Conservation (phyloP, 2,888 invertebrate species). For the Drosophila paranaensis region DNA sequence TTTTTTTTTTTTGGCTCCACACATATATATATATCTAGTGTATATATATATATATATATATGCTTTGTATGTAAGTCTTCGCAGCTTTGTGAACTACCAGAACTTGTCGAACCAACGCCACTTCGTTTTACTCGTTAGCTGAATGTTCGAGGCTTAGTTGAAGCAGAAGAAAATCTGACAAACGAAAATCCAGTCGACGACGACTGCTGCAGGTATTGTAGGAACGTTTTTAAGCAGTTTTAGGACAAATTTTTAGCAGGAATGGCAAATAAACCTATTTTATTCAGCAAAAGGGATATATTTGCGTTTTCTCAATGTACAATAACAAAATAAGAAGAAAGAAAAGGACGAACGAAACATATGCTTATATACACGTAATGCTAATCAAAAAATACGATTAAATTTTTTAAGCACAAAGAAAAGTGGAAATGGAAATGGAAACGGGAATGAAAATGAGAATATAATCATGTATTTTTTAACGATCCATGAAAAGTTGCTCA, state of each 20-base stretch:
- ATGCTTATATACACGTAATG: conserved; percentile 18
- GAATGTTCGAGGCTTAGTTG: not conserved
- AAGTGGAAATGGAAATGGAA: conserved; percentile 3
- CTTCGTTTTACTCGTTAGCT: conserved; percentile 40
- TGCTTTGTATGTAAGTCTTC: conserved; percentile 21
- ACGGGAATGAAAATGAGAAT: not conserved
- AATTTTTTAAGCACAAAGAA: conserved; percentile 16
- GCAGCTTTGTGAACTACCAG: conserved; percentile 18
- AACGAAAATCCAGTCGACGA: not conserved
- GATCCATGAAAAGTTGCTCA: conserved; percentile 31
- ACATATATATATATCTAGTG: not conserved
- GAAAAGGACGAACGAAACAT: not conserved
- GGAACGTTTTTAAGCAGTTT: conserved; percentile 26
- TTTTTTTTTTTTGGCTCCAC: conserved; percentile 5
- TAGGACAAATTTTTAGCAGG: conserved; percentile 26
- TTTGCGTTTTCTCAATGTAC: conserved; percentile 29
- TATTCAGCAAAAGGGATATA: conserved; percentile 10
- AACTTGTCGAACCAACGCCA: conserved; percentile 34
- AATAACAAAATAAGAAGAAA: not conserved
- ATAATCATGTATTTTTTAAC: conserved; percentile 29
- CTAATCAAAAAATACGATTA: conserved; percentile 22
- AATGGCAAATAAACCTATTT: conserved; percentile 5
- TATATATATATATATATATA: not conserved
- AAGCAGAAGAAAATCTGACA: not conserved
- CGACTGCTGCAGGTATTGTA: conserved; percentile 30